phyloP scores from a whole-genome alignment of 1,140 invertebrate genomes.

The Drosophila sulfurigaster region DNA sequence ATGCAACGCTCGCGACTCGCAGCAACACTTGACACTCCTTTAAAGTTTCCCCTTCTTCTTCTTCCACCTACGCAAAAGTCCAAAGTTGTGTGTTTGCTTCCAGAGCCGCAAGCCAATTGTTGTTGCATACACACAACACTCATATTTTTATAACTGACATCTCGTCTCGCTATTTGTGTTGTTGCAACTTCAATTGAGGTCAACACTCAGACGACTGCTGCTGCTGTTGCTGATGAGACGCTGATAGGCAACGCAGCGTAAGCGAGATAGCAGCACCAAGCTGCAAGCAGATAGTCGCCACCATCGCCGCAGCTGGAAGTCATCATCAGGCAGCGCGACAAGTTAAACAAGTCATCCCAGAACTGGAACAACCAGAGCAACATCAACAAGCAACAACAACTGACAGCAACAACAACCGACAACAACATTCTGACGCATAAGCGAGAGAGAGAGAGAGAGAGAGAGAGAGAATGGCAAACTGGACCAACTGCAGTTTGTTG shows the following conservation, averaged over 20 bases:
- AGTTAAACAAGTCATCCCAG: slow-evolving; percentile 72
- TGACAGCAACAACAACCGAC: slow-evolving; percentile 15
- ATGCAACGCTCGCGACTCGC: slow-evolving; percentile 12
- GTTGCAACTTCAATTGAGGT: slow-evolving; percentile 54
- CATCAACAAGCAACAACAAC: slow-evolving; percentile 30
- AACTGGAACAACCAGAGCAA: slow-evolving; percentile 68
- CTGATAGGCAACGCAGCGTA: neutral
- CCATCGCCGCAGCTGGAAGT: slow-evolving; percentile 24
- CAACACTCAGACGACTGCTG: slow-evolving; percentile 35
- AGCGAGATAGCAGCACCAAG: slow-evolving; percentile 3
- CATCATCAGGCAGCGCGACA: slow-evolving; percentile 51
- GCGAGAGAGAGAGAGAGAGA: neutral
- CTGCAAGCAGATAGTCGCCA: slow-evolving; percentile 26
- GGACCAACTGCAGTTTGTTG: slow-evolving; percentile 14
- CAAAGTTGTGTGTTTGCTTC: neutral
- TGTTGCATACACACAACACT: slow-evolving; percentile 25
- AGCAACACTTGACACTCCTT: slow-evolving; percentile 30
- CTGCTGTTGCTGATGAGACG: slow-evolving; percentile 8
- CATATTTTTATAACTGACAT: slow-evolving; percentile 61
- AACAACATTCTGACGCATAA: slow-evolving; percentile 44
- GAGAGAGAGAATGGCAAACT: slow-evolving; percentile 10
- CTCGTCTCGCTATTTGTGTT: slow-evolving; percentile 17
- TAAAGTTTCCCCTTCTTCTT: neutral
- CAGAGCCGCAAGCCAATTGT: slow-evolving; percentile 23
- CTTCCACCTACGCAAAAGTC: neutral